Percentiles rank a stretch among this genome's conserved stretches.
Evolutionary conservation across 2,113 vertebrate genomes (phyloP).

Genomic region (Canis aureus): DNA sequence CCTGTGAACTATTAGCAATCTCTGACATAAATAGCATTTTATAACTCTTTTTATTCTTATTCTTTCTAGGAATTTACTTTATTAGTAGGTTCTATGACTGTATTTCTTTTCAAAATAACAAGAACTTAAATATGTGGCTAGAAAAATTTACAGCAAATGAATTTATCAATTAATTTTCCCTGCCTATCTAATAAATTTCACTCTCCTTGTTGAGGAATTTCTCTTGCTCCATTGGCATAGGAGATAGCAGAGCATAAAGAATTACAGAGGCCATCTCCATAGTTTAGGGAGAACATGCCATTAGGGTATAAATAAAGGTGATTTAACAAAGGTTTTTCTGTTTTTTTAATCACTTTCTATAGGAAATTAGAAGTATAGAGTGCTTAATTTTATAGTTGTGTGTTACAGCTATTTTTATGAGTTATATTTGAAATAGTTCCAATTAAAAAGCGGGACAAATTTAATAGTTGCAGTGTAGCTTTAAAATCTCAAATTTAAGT

Average conservation of each 20-base stretch:
- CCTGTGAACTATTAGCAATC: neutral
- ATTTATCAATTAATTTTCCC: neutral
- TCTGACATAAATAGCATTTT: neutral
- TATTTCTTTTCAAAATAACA: neutral
- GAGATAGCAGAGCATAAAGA: neutral
- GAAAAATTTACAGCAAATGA: neutral
- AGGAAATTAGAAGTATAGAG: neutral
- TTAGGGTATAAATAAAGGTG: neutral
- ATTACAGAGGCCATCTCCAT: neutral
- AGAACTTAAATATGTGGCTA: conserved; percentile 8
- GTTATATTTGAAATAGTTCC: neutral
- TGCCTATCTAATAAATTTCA: neutral
- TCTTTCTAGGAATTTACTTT: neutral
- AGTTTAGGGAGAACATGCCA: neutral
- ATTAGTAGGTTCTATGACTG: neutral
- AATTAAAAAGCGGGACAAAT: neutral
- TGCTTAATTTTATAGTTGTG: conserved; percentile 4
- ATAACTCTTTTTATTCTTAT: neutral
- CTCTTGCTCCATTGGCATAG: neutral
- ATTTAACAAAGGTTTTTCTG: neutral
- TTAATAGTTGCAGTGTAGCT: neutral
- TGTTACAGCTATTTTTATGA: neutral
- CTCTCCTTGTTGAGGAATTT: conserved; percentile 5
- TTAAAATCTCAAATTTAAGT: conserved; percentile 2
- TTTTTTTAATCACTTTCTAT: neutral